Percentiles rank a stretch among this genome's conserved stretches.
These are phyloP conservation scores for Scomber colias DNA, from an alignment of 2,113 vertebrate genomes.

Conservation along the genomic window DNA sequence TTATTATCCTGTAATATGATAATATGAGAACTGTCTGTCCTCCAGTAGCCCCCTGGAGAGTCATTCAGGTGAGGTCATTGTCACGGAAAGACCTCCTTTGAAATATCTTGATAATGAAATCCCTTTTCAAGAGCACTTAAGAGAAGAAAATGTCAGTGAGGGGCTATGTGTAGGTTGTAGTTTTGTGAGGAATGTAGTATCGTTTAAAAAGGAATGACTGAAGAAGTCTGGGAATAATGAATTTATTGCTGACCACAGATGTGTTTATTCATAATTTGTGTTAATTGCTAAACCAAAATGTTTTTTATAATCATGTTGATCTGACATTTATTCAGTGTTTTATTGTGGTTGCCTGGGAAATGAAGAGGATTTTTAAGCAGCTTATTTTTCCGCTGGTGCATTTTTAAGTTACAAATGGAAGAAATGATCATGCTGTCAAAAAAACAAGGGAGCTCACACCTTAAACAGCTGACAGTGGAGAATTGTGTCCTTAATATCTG, in stretches of 20 bases:
- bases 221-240: slow-evolving; percentile 46
- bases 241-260: slow-evolving; percentile 23
- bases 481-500: slow-evolving; percentile 74
- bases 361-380: slow-evolving; percentile 50
- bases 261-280: slow-evolving; percentile 52
- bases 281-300: slow-evolving; percentile 73
- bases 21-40: slow-evolving; percentile 42
- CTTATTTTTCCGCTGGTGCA: slow-evolving; percentile 54
- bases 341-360: slow-evolving; percentile 52
- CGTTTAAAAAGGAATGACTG: slow-evolving; percentile 33
- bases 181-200: slow-evolving; percentile 71
- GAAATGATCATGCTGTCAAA: slow-evolving; percentile 65
- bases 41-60: not conserved
- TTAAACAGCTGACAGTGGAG: slow-evolving; percentile 72
- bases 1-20: slow-evolving; percentile 37
- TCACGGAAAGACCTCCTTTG: slow-evolving; percentile 49
- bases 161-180: slow-evolving; percentile 38
- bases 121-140: slow-evolving; percentile 60
- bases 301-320: slow-evolving; percentile 73
- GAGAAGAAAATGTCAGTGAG: slow-evolving; percentile 19
- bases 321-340: slow-evolving; percentile 60
- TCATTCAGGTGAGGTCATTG: slow-evolving; percentile 11
- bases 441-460: slow-evolving; percentile 70
- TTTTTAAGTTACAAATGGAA: slow-evolving; percentile 61
- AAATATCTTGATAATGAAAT: slow-evolving; percentile 11